Base-by-base conservation (phyloP, 2,113 vertebrate species). In the Calonectris borealis region DNA sequence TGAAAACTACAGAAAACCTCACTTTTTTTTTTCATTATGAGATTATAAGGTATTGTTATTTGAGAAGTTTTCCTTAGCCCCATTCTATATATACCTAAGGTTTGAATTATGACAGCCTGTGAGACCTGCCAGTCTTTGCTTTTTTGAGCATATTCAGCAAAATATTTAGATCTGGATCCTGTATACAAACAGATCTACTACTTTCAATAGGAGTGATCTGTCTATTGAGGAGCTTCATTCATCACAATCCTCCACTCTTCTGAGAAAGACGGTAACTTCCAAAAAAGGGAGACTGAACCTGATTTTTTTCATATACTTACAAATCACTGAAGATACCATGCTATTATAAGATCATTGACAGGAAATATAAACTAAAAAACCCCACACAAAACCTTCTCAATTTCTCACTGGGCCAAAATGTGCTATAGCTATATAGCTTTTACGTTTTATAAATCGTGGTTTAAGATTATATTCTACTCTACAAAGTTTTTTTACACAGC, bases 1-100 rank as follows among this genome's bases (percentile, higher is more conserved):
- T 8, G 10, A 55, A 76, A 87, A 61, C 2, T 17, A 58, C 11
- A 22, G 6, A 13, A 13, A 40, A 0, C 0, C 5, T 19, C 13
- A 3, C 5, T 11, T 16, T 8, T 18, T 18, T 79, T 51, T 60
- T 42, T 2, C 11, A 71, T 32, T 48, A 11, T 2, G 48, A 86
- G 42, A 18, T 68, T 66, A 27, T 34, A 22, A 80, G 29, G 6
- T 48, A 72, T 1, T 54, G 3, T 9, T 84, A 87, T 48, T 70
- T 46, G 9, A 75, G 27, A 44, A 32, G 8, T 25, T 51, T 75
- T 58, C 54, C n/a, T 64, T 48, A 68, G 3, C 2, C 5, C 8
- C 11, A 29, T 21, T 70, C 40, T 70, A 66, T 44, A 36, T 14
- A 8, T 34, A 40, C 8, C 10, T 29, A 65, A 57, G 15, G 3